These are phyloP conservation scores for Syncerus caffer DNA, from an alignment of 2,797 vertebrate species.

Conservation along the genomic window DNA sequence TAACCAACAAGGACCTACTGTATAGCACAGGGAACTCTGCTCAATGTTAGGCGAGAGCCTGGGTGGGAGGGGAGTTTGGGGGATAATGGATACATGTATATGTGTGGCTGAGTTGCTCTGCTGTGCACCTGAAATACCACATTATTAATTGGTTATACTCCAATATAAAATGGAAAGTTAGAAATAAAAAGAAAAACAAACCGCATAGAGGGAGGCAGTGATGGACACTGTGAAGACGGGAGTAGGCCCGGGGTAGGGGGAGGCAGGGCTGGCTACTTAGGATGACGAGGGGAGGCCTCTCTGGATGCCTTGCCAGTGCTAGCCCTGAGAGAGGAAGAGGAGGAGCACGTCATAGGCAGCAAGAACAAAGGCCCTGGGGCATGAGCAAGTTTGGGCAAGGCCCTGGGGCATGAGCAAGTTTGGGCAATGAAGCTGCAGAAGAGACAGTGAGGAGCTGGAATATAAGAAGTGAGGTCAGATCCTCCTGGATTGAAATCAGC, in stretches of 20 bases:
- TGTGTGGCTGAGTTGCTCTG: background rate
- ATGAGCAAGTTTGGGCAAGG: background rate
- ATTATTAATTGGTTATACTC: background rate
- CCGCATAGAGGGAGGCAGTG: background rate
- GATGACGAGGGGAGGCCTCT: background rate
- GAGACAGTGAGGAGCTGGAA: background rate
- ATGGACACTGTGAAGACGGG: background rate
- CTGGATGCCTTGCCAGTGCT: background rate
- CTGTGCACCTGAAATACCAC: background rate
- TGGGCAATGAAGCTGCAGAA: background rate
- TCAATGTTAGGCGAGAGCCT: background rate
- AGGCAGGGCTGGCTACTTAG: background rate
- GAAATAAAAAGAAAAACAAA: background rate
- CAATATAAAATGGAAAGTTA: background rate
- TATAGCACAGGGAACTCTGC: background rate
- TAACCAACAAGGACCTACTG: background rate
- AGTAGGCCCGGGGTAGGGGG: background rate
- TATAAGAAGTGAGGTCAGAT: background rate
- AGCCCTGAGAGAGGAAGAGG: background rate
- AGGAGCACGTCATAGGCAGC: background rate
- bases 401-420: background rate
- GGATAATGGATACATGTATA: background rate
- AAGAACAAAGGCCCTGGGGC: background rate
- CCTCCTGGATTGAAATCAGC: background rate
- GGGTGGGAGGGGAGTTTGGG: background rate